Evolutionary conservation across 2,888 invertebrate species (phyloP), one percentile per base, ranked within the genome.

Genomic region (Willowsia nigromaculata): DNA sequence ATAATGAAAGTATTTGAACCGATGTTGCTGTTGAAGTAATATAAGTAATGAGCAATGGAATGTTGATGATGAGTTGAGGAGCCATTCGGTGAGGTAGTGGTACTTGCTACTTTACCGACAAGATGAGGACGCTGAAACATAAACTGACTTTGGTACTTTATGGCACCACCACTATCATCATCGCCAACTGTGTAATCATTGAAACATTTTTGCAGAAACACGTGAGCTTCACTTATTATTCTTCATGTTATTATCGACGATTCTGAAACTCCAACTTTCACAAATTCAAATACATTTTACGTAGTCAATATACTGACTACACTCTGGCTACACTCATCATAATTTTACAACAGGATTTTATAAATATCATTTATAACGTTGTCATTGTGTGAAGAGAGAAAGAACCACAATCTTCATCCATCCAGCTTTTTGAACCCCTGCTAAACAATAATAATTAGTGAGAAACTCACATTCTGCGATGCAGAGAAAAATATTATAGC

Each of bases 71-170:
- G 27, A 37, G n/a, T n/a, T 1, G 33, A 37, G 47, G 33, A 65
- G 47, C 65, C 40, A 82, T 82, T 65, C 82, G 65, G 82, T 62
- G 78, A 40, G 53, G 56, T 11, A 47, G 74, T 47, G 27, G 74
- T 43, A 37, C 65, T 40, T 47, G 43, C 40, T 65, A 65, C 40
- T 62, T 68, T 13, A 11, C 53, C 47, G 37, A 56, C n/a, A 22
- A 37, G 56, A 78, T 11, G 56, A 37, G 13, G 78, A 18, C 11
- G 27, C 2, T 50, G 50, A 15, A 53, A 56, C 56, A 33, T 18
- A 40, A 81, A 81, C 59, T 59, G n/a, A 40, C 27, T 62, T 81
- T 30, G 59, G 59, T 81, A 62, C 59, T 56, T 78, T 78, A 78
- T 78, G 53, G 53, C 56, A 37, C 33, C 22, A 15, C 76, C 9